Evolutionary conservation across 1,140 invertebrate species (phyloP).

Genomic region (Drosophila ohnishii): DNA sequence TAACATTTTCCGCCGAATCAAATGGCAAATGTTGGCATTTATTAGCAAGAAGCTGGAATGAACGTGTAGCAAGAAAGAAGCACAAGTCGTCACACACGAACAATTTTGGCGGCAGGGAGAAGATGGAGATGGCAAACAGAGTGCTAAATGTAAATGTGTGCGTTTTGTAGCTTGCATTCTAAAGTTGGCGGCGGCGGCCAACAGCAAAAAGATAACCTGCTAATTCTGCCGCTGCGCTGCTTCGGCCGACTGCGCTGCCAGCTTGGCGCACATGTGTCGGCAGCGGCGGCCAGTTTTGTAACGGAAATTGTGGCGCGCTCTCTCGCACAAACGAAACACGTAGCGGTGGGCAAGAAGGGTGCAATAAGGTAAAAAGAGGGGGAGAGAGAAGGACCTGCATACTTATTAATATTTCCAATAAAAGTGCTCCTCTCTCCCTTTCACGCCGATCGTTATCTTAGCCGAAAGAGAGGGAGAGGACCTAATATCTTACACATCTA

Average conservation of each 20-base stretch:
- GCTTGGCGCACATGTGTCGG: conserved; percentile 48
- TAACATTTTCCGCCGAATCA: conserved; percentile 43
- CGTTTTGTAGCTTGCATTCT: conserved; percentile 50
- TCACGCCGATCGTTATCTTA: conserved; percentile 38
- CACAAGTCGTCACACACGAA: conserved; percentile 59
- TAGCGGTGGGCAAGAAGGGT: conserved; percentile 26
- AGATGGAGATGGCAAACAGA: conserved; percentile 1
- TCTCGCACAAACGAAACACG: conserved; percentile 61
- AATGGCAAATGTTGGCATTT: conserved; percentile 77
- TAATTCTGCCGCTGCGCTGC: conserved; percentile 13
- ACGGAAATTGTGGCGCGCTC: conserved; percentile 64
- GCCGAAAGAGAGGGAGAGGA: not conserved
- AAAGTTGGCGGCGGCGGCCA: conserved; percentile 49
- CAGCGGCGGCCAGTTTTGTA: conserved; percentile 71
- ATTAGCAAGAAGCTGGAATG: not conserved
- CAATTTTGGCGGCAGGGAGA: conserved; percentile 23
- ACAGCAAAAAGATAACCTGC: conserved; percentile 44
- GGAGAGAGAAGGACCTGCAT: conserved; percentile 11
- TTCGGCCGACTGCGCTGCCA: conserved; percentile 14
- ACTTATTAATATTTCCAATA: conserved; percentile 44
- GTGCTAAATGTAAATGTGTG: conserved; percentile 10
- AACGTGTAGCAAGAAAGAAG: not conserved
- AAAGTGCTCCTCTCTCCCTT: not conserved
- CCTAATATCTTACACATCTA: not conserved
- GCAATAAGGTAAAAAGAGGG: conserved; percentile 11